These are phyloP conservation scores for Gymnarchus niloticus DNA, from an alignment of 2,113 vertebrate genomes.

Conservation along the genomic window DNA sequence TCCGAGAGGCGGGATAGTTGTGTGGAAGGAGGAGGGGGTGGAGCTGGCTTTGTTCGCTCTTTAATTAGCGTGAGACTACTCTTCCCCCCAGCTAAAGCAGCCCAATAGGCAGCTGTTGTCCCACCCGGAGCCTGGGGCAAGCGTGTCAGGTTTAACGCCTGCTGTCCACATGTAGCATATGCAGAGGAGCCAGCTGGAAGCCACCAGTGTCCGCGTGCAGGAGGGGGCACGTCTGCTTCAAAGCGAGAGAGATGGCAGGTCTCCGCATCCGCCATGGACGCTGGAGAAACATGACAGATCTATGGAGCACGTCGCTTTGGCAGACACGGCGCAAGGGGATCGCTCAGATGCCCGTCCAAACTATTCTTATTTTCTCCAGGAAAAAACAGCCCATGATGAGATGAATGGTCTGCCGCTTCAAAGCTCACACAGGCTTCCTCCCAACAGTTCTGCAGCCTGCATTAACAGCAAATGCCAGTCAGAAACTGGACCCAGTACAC, in stretches of 20 bases:
- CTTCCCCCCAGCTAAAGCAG: background rate
- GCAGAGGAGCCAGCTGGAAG: background rate
- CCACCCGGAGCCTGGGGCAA: background rate
- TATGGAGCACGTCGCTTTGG: background rate
- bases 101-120: background rate
- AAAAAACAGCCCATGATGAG: slow-evolving; percentile 15
- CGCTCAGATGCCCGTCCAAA: slow-evolving; percentile 7
- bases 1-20: slow-evolving; percentile 43
- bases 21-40: slow-evolving; percentile 31
- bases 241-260: background rate
- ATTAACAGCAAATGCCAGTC: background rate
- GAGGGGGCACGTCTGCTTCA: background rate
- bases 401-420: background rate
- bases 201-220: background rate
- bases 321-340: slow-evolving; percentile 3
- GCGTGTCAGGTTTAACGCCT: background rate
- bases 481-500: background rate
- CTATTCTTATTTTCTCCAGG: slow-evolving; percentile 15
- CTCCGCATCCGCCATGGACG: background rate
- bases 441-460: background rate
- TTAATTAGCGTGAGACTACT: slow-evolving; percentile 40
- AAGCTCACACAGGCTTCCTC: background rate
- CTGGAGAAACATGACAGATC: background rate
- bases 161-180: background rate
- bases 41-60: slow-evolving; percentile 41